Evolutionary conservation across 2,113 vertebrate species (phyloP), one percentile per base, ranked within the genome.

Genomic region (Antigone vipio): DNA sequence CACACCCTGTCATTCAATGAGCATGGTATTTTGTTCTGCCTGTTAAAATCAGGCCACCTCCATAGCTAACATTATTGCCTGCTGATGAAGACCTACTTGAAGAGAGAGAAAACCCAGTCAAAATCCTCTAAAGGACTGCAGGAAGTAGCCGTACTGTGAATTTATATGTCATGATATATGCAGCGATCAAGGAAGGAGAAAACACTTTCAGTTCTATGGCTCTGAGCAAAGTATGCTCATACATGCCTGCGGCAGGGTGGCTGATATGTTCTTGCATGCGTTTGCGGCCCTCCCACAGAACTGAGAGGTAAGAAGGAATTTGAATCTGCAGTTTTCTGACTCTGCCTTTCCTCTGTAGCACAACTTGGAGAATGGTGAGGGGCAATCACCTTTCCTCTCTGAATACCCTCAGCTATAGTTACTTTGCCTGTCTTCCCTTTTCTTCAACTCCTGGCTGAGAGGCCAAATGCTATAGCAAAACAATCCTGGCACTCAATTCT

Each of bases 181-280:
- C 56, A 60, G 45, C 11, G 20, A n/a, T 44, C 44, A 23, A 52
- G 17, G 62, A 79, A 74, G 47, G 29, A 71, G 58, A 76, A 92
- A 91, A 80, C 9, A 7, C 38, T 79, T 55, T 47, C 30, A 30
- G 24, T 82, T 82, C 72, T 45, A 34, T 1, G 2, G 29, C 59
- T 75, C 62, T 63, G n/a, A 76, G 80, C 49, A 68, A 59, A 75
- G 44, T 16, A 23, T 10, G 38, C 9, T 58, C 9, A 20, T 17
- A 5, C 4, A 34, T 1, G 1, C 12, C 44, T 29, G 45, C 0
- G 1, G 34, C 22, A 7, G 19, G 5, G 6, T 11, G 32, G 29
- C 76, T 55, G 38, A 29, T 20, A 45, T 0, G 13, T 52, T 85
- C 27, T 35, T 45, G 44, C 35, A 27, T 0, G 0, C 15, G n/a